These are phyloP conservation scores for Menidia beryllina DNA, from an alignment of 2,113 vertebrate genomes.

Conservation along the genomic window DNA sequence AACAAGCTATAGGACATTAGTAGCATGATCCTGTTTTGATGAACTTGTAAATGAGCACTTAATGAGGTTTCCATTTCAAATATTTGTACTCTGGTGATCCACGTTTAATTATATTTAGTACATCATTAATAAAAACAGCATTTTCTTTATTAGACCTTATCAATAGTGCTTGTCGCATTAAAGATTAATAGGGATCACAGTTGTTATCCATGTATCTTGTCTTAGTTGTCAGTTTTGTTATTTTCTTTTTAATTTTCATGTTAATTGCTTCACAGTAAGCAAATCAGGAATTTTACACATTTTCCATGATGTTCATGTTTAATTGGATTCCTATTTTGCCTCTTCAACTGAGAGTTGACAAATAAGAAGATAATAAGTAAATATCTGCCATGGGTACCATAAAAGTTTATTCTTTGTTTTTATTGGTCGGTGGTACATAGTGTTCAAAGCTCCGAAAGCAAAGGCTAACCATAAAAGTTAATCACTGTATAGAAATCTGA, in stretches of 20 bases:
- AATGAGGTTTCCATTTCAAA: background rate
- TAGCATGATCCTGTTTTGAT: too few relatives aligned
- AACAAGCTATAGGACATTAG: too few relatives aligned
- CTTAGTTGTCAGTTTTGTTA: background rate
- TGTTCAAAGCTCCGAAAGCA: conserved; percentile 82
- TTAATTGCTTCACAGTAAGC: conserved; percentile 8
- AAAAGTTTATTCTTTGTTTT: conserved; percentile 88
- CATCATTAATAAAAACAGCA: background rate
- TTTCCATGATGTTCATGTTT: conserved; percentile 82
- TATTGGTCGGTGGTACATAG: conserved; percentile 83
- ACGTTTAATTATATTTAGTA: background rate
- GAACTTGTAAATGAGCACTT: too few relatives aligned
- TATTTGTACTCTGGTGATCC: background rate
- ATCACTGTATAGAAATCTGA: conserved; percentile 86
- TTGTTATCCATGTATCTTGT: background rate
- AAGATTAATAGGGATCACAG: background rate
- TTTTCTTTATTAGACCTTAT: background rate
- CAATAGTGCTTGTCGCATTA: background rate
- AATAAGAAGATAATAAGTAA: conserved; percentile 84
- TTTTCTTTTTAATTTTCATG: background rate
- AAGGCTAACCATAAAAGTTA: conserved; percentile 87
- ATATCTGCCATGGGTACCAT: conserved; percentile 79
- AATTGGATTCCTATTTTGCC: conserved; percentile 75
- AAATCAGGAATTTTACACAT: conserved; percentile 65
- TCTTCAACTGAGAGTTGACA: conserved; percentile 78